phyloP scores from a whole-genome alignment of 2,888 invertebrate genomes.

The Chalcis sispes region DNA sequence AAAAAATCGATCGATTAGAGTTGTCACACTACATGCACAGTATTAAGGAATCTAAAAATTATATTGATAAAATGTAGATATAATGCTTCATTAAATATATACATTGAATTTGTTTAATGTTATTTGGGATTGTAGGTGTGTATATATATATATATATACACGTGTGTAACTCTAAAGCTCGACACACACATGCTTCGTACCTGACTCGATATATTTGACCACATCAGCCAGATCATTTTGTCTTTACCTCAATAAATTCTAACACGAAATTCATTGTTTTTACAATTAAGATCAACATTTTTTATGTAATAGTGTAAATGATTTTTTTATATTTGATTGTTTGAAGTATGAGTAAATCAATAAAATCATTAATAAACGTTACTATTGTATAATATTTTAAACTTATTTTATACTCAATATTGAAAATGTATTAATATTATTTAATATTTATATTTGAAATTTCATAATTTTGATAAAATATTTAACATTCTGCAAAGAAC shows the following conservation, averaged over 20 bases:
- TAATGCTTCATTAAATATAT: background rate
- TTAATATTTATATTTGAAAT: background rate
- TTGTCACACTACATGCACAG: slow-evolving; percentile 44
- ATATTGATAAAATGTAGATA: background rate
- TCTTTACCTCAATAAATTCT: slow-evolving; percentile 22
- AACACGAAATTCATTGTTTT: slow-evolving; percentile 3
- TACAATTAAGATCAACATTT: background rate
- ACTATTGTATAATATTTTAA: background rate
- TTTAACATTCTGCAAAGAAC: too few relatives aligned
- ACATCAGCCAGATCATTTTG: slow-evolving; percentile 24
- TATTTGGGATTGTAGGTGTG: too few relatives aligned
- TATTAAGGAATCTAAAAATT: too few relatives aligned
- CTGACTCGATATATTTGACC: slow-evolving; percentile 30
- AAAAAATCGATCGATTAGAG: slow-evolving; percentile 20
- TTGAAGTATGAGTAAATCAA: too few relatives aligned
- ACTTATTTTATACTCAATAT: background rate
- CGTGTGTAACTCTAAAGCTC: slow-evolving; percentile 18
- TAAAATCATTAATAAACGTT: too few relatives aligned
- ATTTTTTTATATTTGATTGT: background rate
- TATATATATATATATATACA: too few relatives aligned
- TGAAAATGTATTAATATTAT: background rate
- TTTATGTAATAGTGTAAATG: too few relatives aligned
- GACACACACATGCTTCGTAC: slow-evolving; percentile 51
- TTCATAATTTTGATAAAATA: too few relatives aligned
- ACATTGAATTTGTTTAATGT: background rate